Percentiles rank a stretch among this genome's conserved stretches.
These are phyloP conservation scores for Clarias fuscus DNA, from an alignment of 2,797 vertebrate genomes.

Conservation along the genomic window DNA sequence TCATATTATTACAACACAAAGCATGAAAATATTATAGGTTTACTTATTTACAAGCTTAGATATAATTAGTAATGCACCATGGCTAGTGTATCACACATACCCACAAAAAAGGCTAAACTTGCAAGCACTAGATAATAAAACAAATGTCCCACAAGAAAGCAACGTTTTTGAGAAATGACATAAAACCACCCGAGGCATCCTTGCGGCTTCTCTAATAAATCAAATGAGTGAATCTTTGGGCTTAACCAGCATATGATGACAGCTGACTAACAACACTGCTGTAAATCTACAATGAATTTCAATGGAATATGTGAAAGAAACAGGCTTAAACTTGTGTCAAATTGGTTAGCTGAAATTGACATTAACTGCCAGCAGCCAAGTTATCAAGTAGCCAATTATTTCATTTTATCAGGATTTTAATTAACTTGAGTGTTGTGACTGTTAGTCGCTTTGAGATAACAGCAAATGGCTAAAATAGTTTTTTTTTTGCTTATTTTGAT, in stretches of 20 bases:
- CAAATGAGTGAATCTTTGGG: neutral
- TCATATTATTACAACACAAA: neutral
- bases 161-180: neutral
- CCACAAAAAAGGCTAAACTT: neutral
- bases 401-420: neutral
- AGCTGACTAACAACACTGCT: neutral
- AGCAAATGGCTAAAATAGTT: neutral
- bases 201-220: neutral
- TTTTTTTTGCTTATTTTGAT: neutral
- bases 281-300: neutral
- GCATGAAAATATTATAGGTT: neutral
- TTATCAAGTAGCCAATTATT: neutral
- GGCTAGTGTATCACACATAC: neutral
- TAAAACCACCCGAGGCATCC: neutral
- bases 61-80: neutral
- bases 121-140: neutral
- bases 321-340: neutral
- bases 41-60: no score
- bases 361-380: neutral
- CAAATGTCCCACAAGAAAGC: neutral
- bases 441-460: neutral
- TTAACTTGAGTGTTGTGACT: neutral
- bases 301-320: neutral
- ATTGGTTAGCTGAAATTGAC: neutral
- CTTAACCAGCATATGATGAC: neutral